Conservation (phyloP, 1,140 invertebrate genomes). For the Idris sp. region DNA sequence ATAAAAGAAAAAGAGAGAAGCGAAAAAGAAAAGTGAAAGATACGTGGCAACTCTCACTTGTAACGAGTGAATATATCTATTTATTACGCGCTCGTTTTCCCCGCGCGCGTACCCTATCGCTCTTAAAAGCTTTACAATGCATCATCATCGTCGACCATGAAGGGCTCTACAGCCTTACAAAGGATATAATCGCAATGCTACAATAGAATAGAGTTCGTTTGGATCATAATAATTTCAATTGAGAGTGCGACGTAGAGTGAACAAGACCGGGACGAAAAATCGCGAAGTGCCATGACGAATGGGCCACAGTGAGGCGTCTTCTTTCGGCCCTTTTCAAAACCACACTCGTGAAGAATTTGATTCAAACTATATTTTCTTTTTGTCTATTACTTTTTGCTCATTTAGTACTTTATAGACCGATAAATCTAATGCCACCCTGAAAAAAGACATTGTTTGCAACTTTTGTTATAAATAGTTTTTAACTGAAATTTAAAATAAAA, state of each 20-base stretch:
- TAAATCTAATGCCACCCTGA: too few relatives aligned
- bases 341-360: constrained; percentile 50
- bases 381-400: not conserved
- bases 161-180: constrained; percentile 71
- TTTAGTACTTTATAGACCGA: too few relatives aligned
- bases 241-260: constrained; percentile 59
- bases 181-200: constrained; percentile 74
- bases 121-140: constrained; percentile 75
- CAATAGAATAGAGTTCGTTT: constrained; percentile 75
- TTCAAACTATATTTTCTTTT: constrained; percentile 6
- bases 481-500: too few relatives aligned
- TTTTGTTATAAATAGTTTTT: too few relatives aligned
- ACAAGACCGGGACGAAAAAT: constrained; percentile 28
- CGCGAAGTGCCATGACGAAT: constrained; percentile 63
- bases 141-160: constrained; percentile 71
- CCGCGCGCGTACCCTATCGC: constrained; percentile 62
- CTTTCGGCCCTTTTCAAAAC: constrained; percentile 52
- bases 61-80: constrained; percentile 65
- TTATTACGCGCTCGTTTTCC: constrained; percentile 69
- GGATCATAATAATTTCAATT: constrained; percentile 76
- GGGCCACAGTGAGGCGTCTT: constrained; percentile 28
- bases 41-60: constrained; percentile 35
- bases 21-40: constrained; percentile 36
- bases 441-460: not conserved
- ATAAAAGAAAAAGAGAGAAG: constrained; percentile 16